Base-by-base conservation (phyloP, 2,797 vertebrate species). In the Fundulus diaphanus region DNA sequence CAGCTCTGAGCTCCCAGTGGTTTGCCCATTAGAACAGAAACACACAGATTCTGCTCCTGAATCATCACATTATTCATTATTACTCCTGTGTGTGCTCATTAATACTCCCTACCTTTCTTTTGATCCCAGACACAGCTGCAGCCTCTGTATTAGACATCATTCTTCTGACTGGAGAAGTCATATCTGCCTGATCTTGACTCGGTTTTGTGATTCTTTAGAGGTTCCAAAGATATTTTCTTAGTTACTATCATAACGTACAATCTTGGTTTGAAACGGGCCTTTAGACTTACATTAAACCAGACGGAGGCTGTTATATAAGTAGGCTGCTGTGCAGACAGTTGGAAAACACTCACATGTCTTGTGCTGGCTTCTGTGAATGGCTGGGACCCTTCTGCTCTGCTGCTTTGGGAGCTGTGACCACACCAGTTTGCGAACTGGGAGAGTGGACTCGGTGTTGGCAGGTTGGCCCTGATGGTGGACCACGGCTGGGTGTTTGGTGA, bases 171-270 rank as follows among this genome's bases (percentile, higher is more conserved):
- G 13, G 44, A 81, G 76, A 70, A 73, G 40, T 68, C 72, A 42
- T 74, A 85, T 78, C 5, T 76, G 77, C 18, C 3, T 68, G 27
- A 31, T 59, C 68, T 72, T 73, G 54, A n/a, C 8, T 74, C 76
- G 83, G 83, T 81, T 87, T 37, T 86, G 79, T 44, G 82, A 80
- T 76, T 57, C 3, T 81, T 72, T 73, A 73, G 76, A 85, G 72
- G 48, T 75, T 87, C 80, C 81, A 65, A 61, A 59, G 63, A 79
- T 73, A 72, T 29, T 70, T 74, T 12, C 31, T 20, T 11, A 33
- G 27, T 40, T 24, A 7, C 4, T 51, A 4, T 63, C 0, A 22
- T 11, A 35, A 7, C 20, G 20, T 61, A 12, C 20, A 15, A 37
- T 63, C 33, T 37, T 63, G 59, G 59, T 37, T 63, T 3, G 35